A percentile compares a stretch with the other conserved stretches of the same genome.
phyloP scores from a whole-genome alignment of 53 echinoderm and acorn worm genomes.

The Apostichopus leukothele region DNA sequence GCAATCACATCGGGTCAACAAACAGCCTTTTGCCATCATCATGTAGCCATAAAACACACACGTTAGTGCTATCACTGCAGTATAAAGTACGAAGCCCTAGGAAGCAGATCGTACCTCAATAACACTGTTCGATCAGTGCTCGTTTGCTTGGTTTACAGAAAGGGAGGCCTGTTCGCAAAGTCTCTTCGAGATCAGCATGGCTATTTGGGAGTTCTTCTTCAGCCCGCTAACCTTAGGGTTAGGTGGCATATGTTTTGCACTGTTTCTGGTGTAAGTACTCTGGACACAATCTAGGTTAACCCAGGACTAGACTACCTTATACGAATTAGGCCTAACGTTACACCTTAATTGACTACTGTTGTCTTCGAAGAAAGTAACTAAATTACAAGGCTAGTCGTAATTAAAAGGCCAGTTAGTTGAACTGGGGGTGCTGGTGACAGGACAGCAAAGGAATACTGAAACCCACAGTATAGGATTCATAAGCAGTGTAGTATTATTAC shows the following conservation, averaged over 20 bases:
- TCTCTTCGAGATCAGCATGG: background rate
- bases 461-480: too few relatives aligned
- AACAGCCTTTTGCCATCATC: background rate
- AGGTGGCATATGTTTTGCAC: conserved; percentile 22
- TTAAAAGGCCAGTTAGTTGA: too few relatives aligned
- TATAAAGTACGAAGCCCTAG: background rate
- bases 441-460: too few relatives aligned
- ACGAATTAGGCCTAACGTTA: too few relatives aligned
- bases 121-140: background rate
- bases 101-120: background rate
- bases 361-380: too few relatives aligned
- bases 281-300: background rate
- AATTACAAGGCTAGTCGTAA: too few relatives aligned
- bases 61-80: background rate
- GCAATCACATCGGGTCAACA: background rate
- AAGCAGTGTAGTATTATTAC: too few relatives aligned
- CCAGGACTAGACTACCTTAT: too few relatives aligned
- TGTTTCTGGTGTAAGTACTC: conserved; percentile 31
- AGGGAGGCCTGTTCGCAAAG: background rate
- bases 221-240: conserved; percentile 6
- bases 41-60: background rate
- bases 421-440: too few relatives aligned
- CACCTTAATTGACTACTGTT: too few relatives aligned
- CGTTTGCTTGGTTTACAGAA: background rate
- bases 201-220: conserved; percentile 24